Evolutionary conservation across 2,888 invertebrate species (phyloP).

Genomic region (Macroteleia sp.): DNA sequence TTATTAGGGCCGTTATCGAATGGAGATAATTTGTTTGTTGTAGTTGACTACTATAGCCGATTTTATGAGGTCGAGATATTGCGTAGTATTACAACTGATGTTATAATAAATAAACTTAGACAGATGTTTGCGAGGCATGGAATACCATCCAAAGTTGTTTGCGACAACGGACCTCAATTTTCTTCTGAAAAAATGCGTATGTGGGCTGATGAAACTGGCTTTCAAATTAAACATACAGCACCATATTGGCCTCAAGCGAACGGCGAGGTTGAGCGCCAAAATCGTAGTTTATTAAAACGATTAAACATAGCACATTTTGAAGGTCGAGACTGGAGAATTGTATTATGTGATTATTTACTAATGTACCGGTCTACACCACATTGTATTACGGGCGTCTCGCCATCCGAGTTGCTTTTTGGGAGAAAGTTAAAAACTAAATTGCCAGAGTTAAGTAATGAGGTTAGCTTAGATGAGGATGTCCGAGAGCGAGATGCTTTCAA

Average conservation of each 20-base stretch:
- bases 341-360: conserved; percentile 23
- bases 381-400: conserved; percentile 36
- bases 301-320: conserved; percentile 66
- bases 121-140: conserved; percentile 65
- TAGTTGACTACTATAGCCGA: conserved; percentile 63
- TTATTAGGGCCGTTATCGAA: conserved; percentile 62
- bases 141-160: conserved; percentile 44
- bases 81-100: conserved; percentile 39
- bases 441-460: conserved; percentile 6
- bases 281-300: conserved; percentile 56
- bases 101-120: conserved; percentile 55
- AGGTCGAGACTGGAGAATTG: conserved; percentile 58
- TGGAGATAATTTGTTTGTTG: conserved; percentile 42
- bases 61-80: conserved; percentile 47
- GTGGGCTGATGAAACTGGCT: conserved; percentile 51
- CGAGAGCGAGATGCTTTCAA: conserved; percentile 33
- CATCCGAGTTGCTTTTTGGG: conserved; percentile 22
- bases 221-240: conserved; percentile 53
- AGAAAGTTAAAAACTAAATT: conserved; percentile 39
- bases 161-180: conserved; percentile 71
- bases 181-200: conserved; percentile 13
- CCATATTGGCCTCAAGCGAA: conserved; percentile 69
- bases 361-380: conserved; percentile 42
- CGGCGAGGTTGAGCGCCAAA: conserved; percentile 57
- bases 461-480: conserved; percentile 26